Percentiles rank a stretch among this genome's conserved stretches.
phyloP scores from a whole-genome alignment of 2,888 invertebrate species.

The Meiosimyza platycephala region DNA sequence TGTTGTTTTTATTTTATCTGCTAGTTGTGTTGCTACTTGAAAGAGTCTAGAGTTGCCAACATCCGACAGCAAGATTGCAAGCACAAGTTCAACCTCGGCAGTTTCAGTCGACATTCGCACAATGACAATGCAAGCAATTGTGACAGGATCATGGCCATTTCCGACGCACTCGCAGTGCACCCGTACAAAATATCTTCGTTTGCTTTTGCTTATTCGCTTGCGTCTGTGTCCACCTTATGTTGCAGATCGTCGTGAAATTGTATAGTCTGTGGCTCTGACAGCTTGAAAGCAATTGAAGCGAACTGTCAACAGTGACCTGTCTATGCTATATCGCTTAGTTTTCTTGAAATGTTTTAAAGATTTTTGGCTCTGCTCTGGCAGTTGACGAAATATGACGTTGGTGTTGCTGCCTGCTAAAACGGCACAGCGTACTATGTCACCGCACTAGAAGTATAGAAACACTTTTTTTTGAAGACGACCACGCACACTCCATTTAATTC shows the following conservation, averaged over 20 bases:
- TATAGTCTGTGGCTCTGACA: slow-evolving; percentile 47
- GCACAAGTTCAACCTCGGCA: too few relatives aligned
- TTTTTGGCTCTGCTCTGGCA: too few relatives aligned
- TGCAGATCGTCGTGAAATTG: not conserved
- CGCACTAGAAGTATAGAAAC: too few relatives aligned
- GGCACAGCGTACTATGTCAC: slow-evolving; percentile 31
- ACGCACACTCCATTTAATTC: too few relatives aligned
- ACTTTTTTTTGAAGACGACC: too few relatives aligned
- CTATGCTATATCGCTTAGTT: slow-evolving; percentile 35
- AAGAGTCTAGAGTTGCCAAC: too few relatives aligned
- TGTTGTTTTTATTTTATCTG: too few relatives aligned
- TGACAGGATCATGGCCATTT: slow-evolving; percentile 52
- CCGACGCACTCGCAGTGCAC: slow-evolving; percentile 39
- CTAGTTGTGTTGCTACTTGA: too few relatives aligned
- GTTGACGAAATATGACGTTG: too few relatives aligned
- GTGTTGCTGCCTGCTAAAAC: too few relatives aligned
- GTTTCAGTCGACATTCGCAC: slow-evolving; percentile 11
- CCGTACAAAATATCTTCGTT: slow-evolving; percentile 21
- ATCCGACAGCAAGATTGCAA: too few relatives aligned
- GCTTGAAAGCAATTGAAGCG: slow-evolving; percentile 51
- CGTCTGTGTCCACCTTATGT: not conserved
- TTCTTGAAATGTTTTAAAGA: too few relatives aligned
- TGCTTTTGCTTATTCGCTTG: not conserved
- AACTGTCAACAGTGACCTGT: slow-evolving; percentile 46
- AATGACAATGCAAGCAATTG: slow-evolving; percentile 45